A percentile compares a stretch with the other conserved stretches of the same genome.
phyloP scores from a whole-genome alignment of 2,113 vertebrate species.

The Furnarius figulus region DNA sequence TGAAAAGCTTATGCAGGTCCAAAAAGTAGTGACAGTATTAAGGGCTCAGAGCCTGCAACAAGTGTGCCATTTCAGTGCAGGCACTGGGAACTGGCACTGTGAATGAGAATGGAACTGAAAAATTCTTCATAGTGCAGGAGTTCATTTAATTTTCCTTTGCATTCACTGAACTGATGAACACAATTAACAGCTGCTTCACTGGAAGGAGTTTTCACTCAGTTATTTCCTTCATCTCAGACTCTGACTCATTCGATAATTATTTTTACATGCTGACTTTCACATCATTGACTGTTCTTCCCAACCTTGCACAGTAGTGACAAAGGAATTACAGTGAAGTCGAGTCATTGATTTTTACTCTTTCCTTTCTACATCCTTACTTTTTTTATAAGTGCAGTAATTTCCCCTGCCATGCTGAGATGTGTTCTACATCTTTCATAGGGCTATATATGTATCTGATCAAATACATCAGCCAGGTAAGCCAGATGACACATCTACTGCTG shows the following conservation, averaged over 20 bases:
- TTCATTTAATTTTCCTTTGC: background rate
- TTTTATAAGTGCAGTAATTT: background rate
- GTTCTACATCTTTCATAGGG: background rate
- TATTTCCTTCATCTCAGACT: background rate
- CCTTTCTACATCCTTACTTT: background rate
- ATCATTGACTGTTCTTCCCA: background rate
- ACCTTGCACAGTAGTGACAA: background rate
- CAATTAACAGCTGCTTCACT: background rate
- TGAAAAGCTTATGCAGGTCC: background rate
- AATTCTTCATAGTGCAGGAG: background rate
- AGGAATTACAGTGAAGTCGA: background rate
- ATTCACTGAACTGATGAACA: background rate
- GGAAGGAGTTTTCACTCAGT: background rate
- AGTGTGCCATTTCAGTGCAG: background rate
- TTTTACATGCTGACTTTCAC: conserved; percentile 9
- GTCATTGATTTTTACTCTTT: background rate
- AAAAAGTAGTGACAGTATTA: background rate
- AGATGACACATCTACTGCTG: background rate
- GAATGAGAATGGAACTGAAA: background rate
- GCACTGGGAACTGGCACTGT: background rate
- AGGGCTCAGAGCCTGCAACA: background rate
- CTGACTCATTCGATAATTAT: background rate
- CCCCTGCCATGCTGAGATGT: background rate
- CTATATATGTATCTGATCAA: background rate
- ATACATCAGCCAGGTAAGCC: background rate